These are phyloP conservation scores for Yponomeuta malinellus DNA, from an alignment of 2,888 invertebrate species.

Conservation along the genomic window DNA sequence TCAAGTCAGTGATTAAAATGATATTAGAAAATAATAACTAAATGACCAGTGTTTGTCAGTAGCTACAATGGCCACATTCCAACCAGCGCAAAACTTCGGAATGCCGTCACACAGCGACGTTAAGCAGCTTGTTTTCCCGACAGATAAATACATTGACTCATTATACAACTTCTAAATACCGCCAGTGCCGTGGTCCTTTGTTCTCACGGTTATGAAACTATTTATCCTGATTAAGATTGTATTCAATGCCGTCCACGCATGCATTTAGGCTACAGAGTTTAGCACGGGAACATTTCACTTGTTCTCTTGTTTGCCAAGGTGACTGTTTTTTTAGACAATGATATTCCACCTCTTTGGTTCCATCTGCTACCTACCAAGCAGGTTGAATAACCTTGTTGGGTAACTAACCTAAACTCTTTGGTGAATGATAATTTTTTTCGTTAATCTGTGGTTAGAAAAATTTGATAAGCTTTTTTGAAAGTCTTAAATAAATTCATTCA, in stretches of 20 bases:
- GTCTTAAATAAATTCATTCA: too few species aligned
- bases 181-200: constrained; percentile 25
- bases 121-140: background rate
- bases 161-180: constrained; percentile 6
- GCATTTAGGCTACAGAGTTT: constrained; percentile 10
- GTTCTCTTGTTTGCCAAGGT: background rate
- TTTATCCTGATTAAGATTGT: constrained; percentile 32
- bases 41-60: background rate
- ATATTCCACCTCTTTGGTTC: background rate
- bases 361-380: too few species aligned
- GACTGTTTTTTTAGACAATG: background rate
- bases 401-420: too few species aligned
- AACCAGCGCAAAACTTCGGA: constrained; percentile 13
- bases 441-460: too few species aligned
- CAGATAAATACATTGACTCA: constrained; percentile 13
- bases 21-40: background rate
- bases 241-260: constrained; percentile 30
- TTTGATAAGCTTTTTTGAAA: too few species aligned
- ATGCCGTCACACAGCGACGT: constrained; percentile 3
- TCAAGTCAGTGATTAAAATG: background rate
- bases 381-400: too few species aligned
- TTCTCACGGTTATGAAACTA: constrained; percentile 27
- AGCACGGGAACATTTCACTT: background rate
- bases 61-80: background rate
- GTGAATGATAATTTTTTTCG: too few species aligned